phyloP scores from a whole-genome alignment of 2,888 invertebrate genomes.

The Chymomyza caudatula region DNA sequence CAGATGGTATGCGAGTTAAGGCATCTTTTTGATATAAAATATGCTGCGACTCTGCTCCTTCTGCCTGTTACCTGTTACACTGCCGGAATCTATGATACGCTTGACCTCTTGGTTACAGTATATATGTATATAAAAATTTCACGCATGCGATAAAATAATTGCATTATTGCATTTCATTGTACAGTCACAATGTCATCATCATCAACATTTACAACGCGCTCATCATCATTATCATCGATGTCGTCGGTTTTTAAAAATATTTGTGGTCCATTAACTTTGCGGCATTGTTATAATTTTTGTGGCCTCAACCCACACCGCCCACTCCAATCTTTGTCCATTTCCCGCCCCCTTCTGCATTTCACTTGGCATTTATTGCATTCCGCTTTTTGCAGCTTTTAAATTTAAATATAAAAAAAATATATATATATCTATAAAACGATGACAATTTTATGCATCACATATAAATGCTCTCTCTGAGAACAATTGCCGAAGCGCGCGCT shows the following conservation, averaged over 20 bases:
- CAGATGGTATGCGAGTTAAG: no score
- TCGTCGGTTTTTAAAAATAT: constrained; percentile 43
- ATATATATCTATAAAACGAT: background rate
- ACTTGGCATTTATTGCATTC: constrained; percentile 23
- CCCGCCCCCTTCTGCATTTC: no score
- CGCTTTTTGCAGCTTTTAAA: constrained; percentile 9
- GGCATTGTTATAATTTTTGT: constrained; percentile 31
- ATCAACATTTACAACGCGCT: constrained; percentile 3
- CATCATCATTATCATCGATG: constrained; percentile 13
- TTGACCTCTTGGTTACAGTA: background rate
- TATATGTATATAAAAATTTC: background rate
- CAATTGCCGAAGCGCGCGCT: background rate
- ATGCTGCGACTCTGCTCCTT: no score
- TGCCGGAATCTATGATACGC: background rate
- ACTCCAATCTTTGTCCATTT: no score
- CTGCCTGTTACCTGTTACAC: no score
- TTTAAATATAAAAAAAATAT: constrained; percentile 15
- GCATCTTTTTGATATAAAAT: no score
- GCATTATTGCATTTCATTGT: constrained; percentile 45
- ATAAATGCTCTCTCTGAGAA: constrained; percentile 2
- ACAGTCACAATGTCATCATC: background rate
- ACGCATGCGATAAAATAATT: constrained; percentile 42
- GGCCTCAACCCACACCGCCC: no score
- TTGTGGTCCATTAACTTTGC: constrained; percentile 48
- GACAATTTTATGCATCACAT: background rate